These are phyloP conservation scores for Drosophila demipolita DNA, from an alignment of 2,888 invertebrate genomes.

Conservation along the genomic window DNA sequence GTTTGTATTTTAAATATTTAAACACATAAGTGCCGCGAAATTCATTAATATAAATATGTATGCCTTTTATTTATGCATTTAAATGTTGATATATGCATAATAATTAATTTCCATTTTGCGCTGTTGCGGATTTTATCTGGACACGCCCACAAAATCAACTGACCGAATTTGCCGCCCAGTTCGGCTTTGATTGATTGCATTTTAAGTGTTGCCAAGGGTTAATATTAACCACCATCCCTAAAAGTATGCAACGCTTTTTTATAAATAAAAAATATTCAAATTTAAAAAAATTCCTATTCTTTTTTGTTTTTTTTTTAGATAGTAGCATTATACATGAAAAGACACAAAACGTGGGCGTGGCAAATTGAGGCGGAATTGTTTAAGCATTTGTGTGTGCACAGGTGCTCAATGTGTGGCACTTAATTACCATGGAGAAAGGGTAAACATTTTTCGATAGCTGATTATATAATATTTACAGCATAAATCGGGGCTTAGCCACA, in stretches of 20 bases:
- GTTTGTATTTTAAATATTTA: background rate
- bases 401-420: constrained; percentile 17
- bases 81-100: constrained; percentile 46
- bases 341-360: background rate
- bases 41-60: background rate
- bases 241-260: constrained; percentile 32
- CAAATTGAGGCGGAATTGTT: constrained; percentile 1
- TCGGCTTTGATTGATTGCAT: constrained; percentile 62
- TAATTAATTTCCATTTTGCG: constrained; percentile 67
- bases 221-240: constrained; percentile 26
- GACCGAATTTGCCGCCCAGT: background rate
- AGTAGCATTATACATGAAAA: background rate
- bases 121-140: constrained; percentile 25
- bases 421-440: constrained; percentile 44
- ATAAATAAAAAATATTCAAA: background rate
- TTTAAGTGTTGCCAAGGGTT: constrained; percentile 46
- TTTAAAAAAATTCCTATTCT: background rate
- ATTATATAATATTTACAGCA: constrained; percentile 19
- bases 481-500: constrained; percentile 45
- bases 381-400: constrained; percentile 22
- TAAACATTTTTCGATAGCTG: background rate
- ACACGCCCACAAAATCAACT: constrained; percentile 12
- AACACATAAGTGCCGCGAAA: background rate
- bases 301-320: background rate
- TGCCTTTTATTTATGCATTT: constrained; percentile 10